Evolutionary conservation across 1,140 invertebrate species (phyloP).

Genomic region (Magallana gigas): DNA sequence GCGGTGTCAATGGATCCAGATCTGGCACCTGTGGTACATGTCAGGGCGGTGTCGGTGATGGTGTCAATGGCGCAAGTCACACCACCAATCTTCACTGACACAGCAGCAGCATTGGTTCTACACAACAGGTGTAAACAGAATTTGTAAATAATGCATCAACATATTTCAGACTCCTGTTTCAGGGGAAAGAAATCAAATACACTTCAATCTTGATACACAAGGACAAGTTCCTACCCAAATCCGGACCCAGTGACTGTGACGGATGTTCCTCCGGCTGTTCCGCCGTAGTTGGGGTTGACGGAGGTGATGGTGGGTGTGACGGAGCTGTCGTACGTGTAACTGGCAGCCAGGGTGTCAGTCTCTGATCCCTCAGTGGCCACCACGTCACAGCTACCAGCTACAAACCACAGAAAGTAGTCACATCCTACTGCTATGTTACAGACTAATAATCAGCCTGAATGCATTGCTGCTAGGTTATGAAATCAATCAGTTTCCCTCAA

Average conservation of each 20-base stretch:
- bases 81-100: slow-evolving; percentile 63
- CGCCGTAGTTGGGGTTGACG: slow-evolving; percentile 39
- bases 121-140: not conserved
- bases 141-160: no score
- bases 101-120: slow-evolving; percentile 43
- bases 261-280: slow-evolving; percentile 48
- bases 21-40: slow-evolving; percentile 62
- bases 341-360: not conserved
- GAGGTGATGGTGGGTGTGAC: slow-evolving; percentile 51
- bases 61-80: slow-evolving; percentile 58
- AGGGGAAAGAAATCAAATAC: no score
- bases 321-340: slow-evolving; percentile 41
- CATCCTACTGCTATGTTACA: no score
- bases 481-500: no score
- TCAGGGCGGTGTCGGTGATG: slow-evolving; percentile 59
- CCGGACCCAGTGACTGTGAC: slow-evolving; percentile 63
- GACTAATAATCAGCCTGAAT: no score
- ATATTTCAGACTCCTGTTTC: no score
- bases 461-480: no score
- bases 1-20: slow-evolving; percentile 38
- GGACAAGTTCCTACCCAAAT: slow-evolving; percentile 48
- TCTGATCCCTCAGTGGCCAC: slow-evolving; percentile 34
- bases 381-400: slow-evolving; percentile 43
- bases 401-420: not conserved
- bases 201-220: not conserved